Conservation (phyloP, 2,113 vertebrate species). For the Ochotona curzoniae region DNA sequence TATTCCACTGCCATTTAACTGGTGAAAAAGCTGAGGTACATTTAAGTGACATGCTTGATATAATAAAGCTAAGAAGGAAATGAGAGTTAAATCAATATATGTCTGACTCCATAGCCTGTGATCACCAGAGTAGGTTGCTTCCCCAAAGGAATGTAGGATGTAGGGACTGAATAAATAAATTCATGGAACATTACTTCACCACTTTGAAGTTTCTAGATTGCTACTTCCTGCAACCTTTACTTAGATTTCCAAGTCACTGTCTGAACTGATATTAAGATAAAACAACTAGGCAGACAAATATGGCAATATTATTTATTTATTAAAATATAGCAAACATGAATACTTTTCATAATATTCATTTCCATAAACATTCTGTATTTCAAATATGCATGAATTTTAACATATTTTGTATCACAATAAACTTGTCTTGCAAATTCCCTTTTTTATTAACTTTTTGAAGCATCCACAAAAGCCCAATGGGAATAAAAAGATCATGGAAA, state of each 20-base stretch:
- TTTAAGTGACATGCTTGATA: not conserved
- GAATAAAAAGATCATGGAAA: not conserved
- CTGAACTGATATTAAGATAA: not conserved
- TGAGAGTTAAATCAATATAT: not conserved
- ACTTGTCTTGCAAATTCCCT: too few relatives aligned
- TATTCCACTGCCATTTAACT: not conserved
- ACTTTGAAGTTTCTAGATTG: constrained; percentile 1
- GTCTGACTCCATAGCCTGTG: not conserved
- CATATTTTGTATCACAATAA: constrained; percentile 11
- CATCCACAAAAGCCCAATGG: not conserved
- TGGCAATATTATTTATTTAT: too few relatives aligned
- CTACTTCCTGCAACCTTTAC: not conserved
- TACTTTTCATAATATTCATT: too few relatives aligned
- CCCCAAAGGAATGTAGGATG: not conserved
- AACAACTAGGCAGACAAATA: not conserved
- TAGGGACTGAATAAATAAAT: not conserved
- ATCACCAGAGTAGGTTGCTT: not conserved
- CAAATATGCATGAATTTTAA: not conserved
- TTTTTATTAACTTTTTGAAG: too few relatives aligned
- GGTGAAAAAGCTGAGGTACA: constrained; percentile 11
- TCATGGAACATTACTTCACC: not conserved
- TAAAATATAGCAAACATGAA: too few relatives aligned
- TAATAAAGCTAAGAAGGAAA: not conserved
- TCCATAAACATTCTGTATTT: too few relatives aligned
- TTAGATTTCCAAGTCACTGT: not conserved